A percentile compares a stretch with the other conserved stretches of the same genome.
Evolutionary conservation across 2,797 vertebrate genomes (phyloP).

Genomic region (Bucorvus abyssinicus): DNA sequence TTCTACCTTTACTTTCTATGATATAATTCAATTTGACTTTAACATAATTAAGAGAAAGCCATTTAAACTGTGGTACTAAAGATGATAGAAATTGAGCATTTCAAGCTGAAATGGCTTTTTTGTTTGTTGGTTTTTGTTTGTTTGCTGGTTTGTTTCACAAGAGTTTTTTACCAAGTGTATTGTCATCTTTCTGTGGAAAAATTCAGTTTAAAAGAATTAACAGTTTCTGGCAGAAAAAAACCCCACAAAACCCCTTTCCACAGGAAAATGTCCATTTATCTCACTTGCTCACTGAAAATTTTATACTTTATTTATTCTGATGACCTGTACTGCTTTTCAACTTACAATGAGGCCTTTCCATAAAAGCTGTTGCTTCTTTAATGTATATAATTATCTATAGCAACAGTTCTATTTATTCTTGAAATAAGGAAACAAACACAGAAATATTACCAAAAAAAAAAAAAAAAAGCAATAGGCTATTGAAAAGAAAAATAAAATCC

Average conservation of each 20-base stretch:
- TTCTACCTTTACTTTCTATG: background rate
- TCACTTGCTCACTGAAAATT: background rate
- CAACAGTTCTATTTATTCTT: background rate
- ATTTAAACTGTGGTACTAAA: background rate
- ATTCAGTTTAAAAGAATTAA: background rate
- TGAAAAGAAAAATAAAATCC: background rate
- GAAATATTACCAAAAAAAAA: background rate
- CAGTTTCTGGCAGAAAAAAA: background rate
- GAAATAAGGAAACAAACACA: background rate
- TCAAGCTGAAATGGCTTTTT: background rate
- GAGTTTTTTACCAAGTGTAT: background rate
- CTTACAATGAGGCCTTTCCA: background rate
- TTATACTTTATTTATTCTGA: background rate
- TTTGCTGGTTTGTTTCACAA: background rate
- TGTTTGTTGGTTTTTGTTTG: background rate
- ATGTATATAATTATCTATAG: background rate
- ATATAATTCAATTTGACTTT: background rate
- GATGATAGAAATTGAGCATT: background rate
- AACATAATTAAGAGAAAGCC: background rate
- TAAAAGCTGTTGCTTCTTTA: background rate
- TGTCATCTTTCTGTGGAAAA: background rate
- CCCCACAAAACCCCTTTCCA: background rate
- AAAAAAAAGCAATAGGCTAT: background rate
- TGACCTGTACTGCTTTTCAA: background rate
- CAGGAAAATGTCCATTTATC: background rate